Base-by-base conservation (phyloP, 2,797 vertebrate genomes). In the Pseudomugil gertrudae region DNA sequence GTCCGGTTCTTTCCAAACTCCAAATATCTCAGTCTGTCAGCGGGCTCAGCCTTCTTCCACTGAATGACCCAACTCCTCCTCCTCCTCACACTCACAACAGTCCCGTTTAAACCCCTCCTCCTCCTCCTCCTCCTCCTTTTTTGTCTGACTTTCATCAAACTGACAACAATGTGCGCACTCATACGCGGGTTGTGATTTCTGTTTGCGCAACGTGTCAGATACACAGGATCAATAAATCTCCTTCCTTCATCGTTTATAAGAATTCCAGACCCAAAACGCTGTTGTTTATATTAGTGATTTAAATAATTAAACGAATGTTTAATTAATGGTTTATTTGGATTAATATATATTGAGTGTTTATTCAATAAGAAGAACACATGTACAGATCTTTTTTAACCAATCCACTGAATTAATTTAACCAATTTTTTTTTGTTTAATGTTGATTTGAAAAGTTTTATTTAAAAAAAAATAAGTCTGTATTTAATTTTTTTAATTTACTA, bases 61-160 rank as follows among this genome's bases (percentile, higher is more conserved):
- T 91, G 79, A 92, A 90, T 86, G 85, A 74, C 59, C 62, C 23
- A 63, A 82, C 86, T 80, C 90, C 90, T 75, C 90, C 92, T 67
- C 24, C 76, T 67, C 21, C 47, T 68, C 57, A 60, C 74, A 67
- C 85, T 69, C 76, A 74, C 80, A 79, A 69, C 83, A 71, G 73
- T 68, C 55, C 76, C 14, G n/a, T 51, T 47, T 1, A 57, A 70
- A 72, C 85, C 67, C 84, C 84, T 76, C 84, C 81, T 51, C 74
- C 56, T 36, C 2, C 9, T 30, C 17, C 17, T 13, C 9, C n/a
- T n/a, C 9, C 19, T 24, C 13, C 6, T 15, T 15, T 57, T 63
- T 26, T 35, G 62, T 66, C 59, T 19, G 48, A 58, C 56, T 80
- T 79, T 57, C 81, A 73, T 68, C 65, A 64, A 17, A 48, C 38